Conservation (phyloP, 2,113 vertebrate genomes). For the Corydoras maculifer region DNA sequence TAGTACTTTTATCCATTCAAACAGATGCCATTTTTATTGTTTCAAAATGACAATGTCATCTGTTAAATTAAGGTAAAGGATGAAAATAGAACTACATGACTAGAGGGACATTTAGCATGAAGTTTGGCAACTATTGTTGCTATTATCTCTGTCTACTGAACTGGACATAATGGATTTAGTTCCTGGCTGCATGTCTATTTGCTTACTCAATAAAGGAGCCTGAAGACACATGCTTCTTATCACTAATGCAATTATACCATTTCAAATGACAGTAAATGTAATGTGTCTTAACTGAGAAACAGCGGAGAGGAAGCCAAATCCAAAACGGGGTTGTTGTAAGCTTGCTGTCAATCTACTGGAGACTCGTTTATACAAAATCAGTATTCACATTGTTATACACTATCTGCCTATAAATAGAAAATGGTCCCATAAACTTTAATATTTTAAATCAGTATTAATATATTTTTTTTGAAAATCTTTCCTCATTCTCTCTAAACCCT, state of each 20-base stretch:
- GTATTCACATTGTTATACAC: too few relatives aligned
- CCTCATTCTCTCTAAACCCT: too few relatives aligned
- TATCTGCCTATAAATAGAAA: too few relatives aligned
- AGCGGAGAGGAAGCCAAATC: background rate
- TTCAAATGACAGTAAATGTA: constrained; percentile 60
- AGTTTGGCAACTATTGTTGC: constrained; percentile 20
- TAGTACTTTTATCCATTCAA: background rate
- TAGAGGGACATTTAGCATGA: too few relatives aligned
- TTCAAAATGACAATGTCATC: background rate
- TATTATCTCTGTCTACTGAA: constrained; percentile 54
- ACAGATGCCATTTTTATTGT: background rate
- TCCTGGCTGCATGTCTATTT: constrained; percentile 32
- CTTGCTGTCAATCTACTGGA: background rate
- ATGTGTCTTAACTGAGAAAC: constrained; percentile 52
- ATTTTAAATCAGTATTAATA: too few relatives aligned
- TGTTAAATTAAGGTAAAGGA: too few relatives aligned
- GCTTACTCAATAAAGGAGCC: constrained; percentile 33
- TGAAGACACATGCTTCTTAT: constrained; percentile 49
- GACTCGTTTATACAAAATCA: background rate
- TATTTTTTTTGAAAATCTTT: too few relatives aligned
- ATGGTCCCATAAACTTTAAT: too few relatives aligned
- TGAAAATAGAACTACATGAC: too few relatives aligned
- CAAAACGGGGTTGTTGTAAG: background rate
- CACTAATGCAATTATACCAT: constrained; percentile 56
- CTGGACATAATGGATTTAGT: constrained; percentile 56